Evolutionary conservation across 2,113 vertebrate species (phyloP), one percentile per base, ranked within the genome.

Genomic region (Misgurnus mizolepis): DNA sequence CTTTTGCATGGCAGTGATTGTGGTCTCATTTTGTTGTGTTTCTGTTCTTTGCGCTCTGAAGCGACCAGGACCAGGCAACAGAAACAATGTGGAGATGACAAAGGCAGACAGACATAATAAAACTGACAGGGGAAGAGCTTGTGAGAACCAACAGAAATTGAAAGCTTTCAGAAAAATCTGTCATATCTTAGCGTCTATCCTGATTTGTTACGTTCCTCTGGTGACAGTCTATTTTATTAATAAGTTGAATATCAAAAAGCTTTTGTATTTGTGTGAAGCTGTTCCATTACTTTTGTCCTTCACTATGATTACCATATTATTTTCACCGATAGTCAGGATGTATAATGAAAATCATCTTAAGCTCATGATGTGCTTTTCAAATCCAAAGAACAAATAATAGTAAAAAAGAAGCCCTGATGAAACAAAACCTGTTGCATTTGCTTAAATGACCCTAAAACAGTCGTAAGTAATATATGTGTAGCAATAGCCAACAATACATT

Each of bases 41-140:
- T 84, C 68, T 53, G 79, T 84, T 15, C 69, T 84, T 22, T 55
- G 5, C 7, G 45, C 77, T 6, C 56, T 83, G 45, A 75, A 79
- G 58, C 40, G n/a, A 6, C 64, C 70, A 15, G 69, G 64, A 49
- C 81, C 82, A 50, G 82, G 71, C 53, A 55, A 75, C 61, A 18
- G 14, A 17, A 65, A 64, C 0, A 62, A 50, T 61, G 3, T 22
- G 27, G n/a, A 61, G 6, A 61, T 61, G 73, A 76, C 11, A 49
- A 22, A 39, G 14, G 65, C 64, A 10, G 3, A 11, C 10, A 55
- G 61, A 66, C 3, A 10, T 18, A 49, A 22, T 40, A 66, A 77
- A 77, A 77, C 15, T 7, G 45, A 40, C 15, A 66, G n/a, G 12
- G 47, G 60, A 0, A 66, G 27, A 66, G 15, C 61, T 53, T 22